Evolutionary conservation across 1,140 invertebrate genomes (phyloP).

Genomic region (Drosophila sp.): DNA sequence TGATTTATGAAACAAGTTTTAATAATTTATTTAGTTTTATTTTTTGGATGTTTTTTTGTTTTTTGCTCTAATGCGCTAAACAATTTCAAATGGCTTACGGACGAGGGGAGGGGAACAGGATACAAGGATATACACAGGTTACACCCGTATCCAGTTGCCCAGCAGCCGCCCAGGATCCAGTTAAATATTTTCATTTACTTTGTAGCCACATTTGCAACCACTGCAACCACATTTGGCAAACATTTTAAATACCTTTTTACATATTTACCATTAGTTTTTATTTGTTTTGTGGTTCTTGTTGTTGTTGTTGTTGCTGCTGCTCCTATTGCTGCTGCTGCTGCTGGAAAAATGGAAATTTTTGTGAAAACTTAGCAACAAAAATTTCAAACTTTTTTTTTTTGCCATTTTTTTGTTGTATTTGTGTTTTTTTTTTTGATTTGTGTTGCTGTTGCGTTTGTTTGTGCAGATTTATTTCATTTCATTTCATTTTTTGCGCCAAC

Average conservation of each 20-base stretch:
- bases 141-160: not conserved
- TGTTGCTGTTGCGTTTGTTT: slow-evolving; percentile 43
- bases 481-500: slow-evolving; percentile 33
- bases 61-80: not conserved
- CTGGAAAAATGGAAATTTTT: slow-evolving; percentile 34
- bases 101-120: not conserved
- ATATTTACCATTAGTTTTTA: slow-evolving; percentile 73
- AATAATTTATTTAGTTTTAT: slow-evolving; percentile 8
- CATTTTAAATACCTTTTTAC: slow-evolving; percentile 79
- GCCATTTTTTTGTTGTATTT: slow-evolving; percentile 30
- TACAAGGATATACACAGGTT: slow-evolving; percentile 6
- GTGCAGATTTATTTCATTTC: slow-evolving; percentile 74
- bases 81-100: not conserved
- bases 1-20: slow-evolving; percentile 10
- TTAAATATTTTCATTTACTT: slow-evolving; percentile 73
- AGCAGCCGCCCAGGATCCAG: not conserved
- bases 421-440: slow-evolving; percentile 42
- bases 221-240: slow-evolving; percentile 72
- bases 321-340: not conserved
- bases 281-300: slow-evolving; percentile 41
- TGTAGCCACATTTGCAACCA: slow-evolving; percentile 56
- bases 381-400: slow-evolving; percentile 47
- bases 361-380: slow-evolving; percentile 13
- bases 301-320: not conserved
- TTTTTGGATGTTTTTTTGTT: not conserved